These are phyloP conservation scores for Protaetia brevitarsis DNA, from an alignment of 1,140 invertebrate species.

Conservation along the genomic window DNA sequence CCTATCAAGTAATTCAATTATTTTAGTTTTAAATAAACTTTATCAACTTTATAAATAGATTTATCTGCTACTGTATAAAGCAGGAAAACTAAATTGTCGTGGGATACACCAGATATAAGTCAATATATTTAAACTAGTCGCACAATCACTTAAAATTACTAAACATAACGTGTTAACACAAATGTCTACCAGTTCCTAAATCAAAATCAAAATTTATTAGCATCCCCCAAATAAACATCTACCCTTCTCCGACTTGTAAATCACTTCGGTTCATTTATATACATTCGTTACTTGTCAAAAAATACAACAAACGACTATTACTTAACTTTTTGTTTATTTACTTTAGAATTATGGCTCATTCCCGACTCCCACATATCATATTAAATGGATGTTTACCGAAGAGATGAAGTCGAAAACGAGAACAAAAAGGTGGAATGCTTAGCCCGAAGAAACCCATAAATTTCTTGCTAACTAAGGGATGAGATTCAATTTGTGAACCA, in stretches of 20 bases:
- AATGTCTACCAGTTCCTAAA: no score
- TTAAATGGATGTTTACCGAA: constrained; percentile 20
- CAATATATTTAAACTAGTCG: no score
- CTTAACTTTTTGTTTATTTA: constrained; percentile 19
- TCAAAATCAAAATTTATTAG: constrained; percentile 3
- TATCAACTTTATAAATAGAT: no score
- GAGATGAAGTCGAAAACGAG: constrained; percentile 3
- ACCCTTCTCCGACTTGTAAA: background rate
- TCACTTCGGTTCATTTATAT: constrained; percentile 2
- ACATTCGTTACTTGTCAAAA: constrained; percentile 14
- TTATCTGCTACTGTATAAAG: no score
- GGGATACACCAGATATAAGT: no score
- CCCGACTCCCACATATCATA: constrained; percentile 20
- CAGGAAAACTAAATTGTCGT: no score
- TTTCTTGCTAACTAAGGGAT: constrained; percentile 28
- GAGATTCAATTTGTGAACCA: constrained; percentile 29
- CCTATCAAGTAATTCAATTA: no score
- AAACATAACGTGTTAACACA: no score
- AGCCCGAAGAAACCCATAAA: constrained; percentile 28
- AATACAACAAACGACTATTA: constrained; percentile 20
- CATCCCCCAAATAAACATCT: background rate
- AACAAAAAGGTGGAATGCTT: constrained; percentile 18
- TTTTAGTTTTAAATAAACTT: no score
- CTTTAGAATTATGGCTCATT: constrained; percentile 23
- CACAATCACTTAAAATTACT: no score